Evolutionary conservation across 2,888 invertebrate species (phyloP), one percentile per base, ranked within the genome.

Genomic region (Athetis lepigone): DNA sequence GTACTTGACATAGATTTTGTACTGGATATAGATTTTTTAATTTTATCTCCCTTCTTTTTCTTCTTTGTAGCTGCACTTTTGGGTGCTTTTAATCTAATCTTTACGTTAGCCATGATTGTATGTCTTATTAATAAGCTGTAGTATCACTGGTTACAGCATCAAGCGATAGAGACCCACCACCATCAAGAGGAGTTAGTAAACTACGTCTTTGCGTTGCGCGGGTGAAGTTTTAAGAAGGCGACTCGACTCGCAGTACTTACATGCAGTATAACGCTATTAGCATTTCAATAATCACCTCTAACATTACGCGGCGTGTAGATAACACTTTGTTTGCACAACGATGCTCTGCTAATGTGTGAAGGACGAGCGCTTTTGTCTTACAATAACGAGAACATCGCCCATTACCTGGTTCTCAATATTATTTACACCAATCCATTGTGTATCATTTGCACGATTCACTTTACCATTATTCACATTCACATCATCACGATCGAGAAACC

Each of bases 341-440:
- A 91, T 90, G 86, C 85, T 87, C 88, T 86, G 89, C 88, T 91
- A 92, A 93, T 91, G 92, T 92, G 92, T 92, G 94, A 94, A 94
- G 94, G 94, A 92, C 94, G 85, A 84, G 87, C 88, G n/a, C 92
- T 93, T 93, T 93, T 93, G 93, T 94, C 87, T 91, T 88, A 84
- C 75, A 84, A 57, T 63, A 82, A 83, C 80, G 73, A 85, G 86
- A 90, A 86, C 86, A 90, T 90, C 89, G 88, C 89, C 86, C 84
- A 85, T 91, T 93, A 92, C 93, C 94, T 94, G 92, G 90, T 84
- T 86, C 83, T 85, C 77, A 83, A 76, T 72, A 78, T 58, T 82
- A 77, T 27, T 4, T 75, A 83, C 81, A 80, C 75, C 70, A 75
- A 85, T 80, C 84, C 84, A 88, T 88, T 85, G 77, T 84, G 71